Conservation (phyloP, 2,888 invertebrate species). For the Drosophila mimetica region DNA sequence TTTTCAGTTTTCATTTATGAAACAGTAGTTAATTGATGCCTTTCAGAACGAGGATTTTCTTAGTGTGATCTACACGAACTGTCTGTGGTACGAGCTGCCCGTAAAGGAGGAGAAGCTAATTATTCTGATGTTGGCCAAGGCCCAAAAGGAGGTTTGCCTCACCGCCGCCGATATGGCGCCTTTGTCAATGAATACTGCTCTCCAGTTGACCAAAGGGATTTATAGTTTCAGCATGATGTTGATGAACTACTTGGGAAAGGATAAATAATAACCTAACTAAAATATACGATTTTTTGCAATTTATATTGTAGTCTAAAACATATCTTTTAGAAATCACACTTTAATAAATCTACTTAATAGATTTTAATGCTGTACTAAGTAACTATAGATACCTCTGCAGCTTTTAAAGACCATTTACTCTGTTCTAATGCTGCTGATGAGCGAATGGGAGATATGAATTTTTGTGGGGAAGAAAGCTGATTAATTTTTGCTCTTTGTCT, state of each 20-base stretch:
- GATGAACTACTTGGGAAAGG: slow-evolving; percentile 24
- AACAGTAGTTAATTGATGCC: too few relatives aligned
- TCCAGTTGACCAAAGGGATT: slow-evolving; percentile 61
- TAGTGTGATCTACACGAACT: slow-evolving; percentile 54
- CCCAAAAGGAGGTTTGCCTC: slow-evolving; percentile 49
- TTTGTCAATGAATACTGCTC: slow-evolving; percentile 56
- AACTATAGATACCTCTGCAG: too few relatives aligned
- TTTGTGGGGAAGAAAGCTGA: slow-evolving; percentile 41
- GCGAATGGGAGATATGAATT: not conserved
- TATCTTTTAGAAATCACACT: not conserved
- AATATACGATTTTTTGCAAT: too few relatives aligned
- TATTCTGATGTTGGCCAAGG: slow-evolving; percentile 59
- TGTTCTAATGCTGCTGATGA: slow-evolving; percentile 49
- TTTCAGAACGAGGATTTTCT: slow-evolving; percentile 59
- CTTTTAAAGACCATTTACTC: slow-evolving; percentile 48
- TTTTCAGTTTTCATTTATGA: not conserved
- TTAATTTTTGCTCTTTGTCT: slow-evolving; percentile 77
- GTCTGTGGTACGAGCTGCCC: slow-evolving; percentile 64
- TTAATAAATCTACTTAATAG: too few relatives aligned
- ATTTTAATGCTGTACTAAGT: too few relatives aligned
- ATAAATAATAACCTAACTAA: not conserved
- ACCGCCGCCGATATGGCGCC: slow-evolving; percentile 59
- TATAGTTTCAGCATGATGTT: slow-evolving; percentile 63
- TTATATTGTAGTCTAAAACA: not conserved
- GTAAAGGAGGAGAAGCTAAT: slow-evolving; percentile 54